Evolutionary conservation across 1,140 invertebrate species (phyloP).

Genomic region (Radopholus similis): DNA sequence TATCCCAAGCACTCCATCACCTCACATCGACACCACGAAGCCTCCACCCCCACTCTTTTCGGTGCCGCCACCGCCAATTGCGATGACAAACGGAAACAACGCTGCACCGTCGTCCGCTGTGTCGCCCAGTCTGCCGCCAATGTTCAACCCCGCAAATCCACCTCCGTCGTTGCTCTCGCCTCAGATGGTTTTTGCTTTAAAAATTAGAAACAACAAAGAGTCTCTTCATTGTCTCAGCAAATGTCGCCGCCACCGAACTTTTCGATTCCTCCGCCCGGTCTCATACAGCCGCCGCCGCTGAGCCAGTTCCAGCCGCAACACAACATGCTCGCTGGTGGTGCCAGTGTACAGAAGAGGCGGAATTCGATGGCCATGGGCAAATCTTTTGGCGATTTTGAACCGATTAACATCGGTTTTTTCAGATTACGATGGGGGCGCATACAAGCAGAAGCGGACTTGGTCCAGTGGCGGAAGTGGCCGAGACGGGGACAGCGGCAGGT

Average conservation of each 20-base stretch:
- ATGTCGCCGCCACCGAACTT: slow-evolving; percentile 8
- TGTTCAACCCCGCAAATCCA: slow-evolving; percentile 24
- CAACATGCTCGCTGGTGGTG: background rate
- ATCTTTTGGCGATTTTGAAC: background rate
- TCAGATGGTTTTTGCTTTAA: background rate
- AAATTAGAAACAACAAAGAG: background rate
- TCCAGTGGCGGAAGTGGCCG: background rate
- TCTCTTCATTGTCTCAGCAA: background rate
- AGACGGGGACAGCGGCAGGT: background rate
- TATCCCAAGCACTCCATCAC: background rate
- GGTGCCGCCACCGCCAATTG: slow-evolving; percentile 1
- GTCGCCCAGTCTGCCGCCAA: background rate
- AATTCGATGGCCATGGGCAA: slow-evolving; percentile 1
- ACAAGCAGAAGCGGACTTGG: background rate
- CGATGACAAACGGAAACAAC: background rate
- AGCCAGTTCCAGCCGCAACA: background rate
- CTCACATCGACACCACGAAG: background rate
- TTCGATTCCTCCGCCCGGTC: slow-evolving; percentile 5
- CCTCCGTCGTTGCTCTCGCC: slow-evolving; percentile 14
- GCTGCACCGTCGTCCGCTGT: background rate
- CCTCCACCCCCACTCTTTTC: background rate
- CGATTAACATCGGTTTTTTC: background rate
- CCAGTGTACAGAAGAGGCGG: slow-evolving; percentile 4
- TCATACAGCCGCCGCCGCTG: slow-evolving; percentile 11
- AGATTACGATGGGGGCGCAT: background rate